Evolutionary conservation across 1,140 invertebrate genomes (phyloP), one percentile per base, ranked within the genome.

Genomic region (Rhizoglyphus robini): DNA sequence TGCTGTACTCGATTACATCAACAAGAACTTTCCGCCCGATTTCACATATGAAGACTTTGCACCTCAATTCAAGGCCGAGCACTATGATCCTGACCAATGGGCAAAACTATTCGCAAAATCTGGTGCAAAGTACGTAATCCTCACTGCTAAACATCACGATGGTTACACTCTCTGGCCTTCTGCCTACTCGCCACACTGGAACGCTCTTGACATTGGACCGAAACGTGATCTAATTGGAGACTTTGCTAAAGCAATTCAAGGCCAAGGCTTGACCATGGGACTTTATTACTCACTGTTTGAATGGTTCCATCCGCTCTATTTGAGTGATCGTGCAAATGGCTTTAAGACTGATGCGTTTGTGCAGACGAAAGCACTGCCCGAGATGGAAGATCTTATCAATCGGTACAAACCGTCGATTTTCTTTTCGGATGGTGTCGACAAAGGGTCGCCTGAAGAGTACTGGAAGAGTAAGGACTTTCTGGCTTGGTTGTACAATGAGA

Each of bases 361-460:
- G 3, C 30, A 23, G 69, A 59, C 46, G 3, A 74, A 74, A 62
- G 67, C 68, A 1, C 61, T 59, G 32, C 68, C 65, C 1, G 81
- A 83, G 68, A 70, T 83, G 41, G 74, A 78, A 51, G 81, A 83
- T 68, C 69, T 82, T 67, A 80, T 84, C 0, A 76, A 86, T 32
- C 78, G 78, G 51, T 98, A 96, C 74, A 75, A 86, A 67, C 93
- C 94, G 0, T 88, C 92, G 61, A 76, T 97, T 0, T 75, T 97
- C 23, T 97, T 93, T 93, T 89, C 90, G 0, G 71, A 70, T 68
- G 69, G 62, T 0, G 88, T 90, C 0, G 88, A 90, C 69, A 88
- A 87, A 87, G 88, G 89, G 72, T 84, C 86, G 0, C 71, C 80
- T 0, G 84, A 86, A 70, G 78, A 79, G 0, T 97, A 96, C 71